Conservation (phyloP, 1,140 invertebrate genomes). For the Pygmarrhopalites habei region DNA sequence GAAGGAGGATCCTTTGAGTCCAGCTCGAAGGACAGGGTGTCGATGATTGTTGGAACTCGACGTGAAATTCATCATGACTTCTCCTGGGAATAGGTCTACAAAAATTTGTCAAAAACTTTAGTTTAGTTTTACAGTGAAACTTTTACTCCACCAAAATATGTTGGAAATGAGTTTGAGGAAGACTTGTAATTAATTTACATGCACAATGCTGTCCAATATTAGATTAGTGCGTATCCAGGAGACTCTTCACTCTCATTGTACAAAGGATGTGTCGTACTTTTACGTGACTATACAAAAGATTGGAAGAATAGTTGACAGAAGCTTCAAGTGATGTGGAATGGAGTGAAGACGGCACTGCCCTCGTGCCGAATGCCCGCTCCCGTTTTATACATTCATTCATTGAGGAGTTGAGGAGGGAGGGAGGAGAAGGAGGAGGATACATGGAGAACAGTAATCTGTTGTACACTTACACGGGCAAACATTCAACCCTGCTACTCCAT, state of each 20-base stretch:
- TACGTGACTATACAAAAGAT: neutral
- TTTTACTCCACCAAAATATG: neutral
- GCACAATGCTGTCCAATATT: neutral
- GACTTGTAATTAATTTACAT: neutral
- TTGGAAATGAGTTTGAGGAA: neutral
- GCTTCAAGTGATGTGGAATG: neutral
- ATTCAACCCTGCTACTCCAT: neutral
- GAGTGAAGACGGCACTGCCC: slow-evolving; percentile 4
- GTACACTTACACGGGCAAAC: neutral
- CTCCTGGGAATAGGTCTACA: neutral
- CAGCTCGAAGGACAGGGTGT: slow-evolving; percentile 5
- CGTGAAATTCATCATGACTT: slow-evolving; percentile 3
- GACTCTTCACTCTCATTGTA: neutral
- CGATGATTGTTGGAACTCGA: neutral
- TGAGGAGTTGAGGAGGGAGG: neutral
- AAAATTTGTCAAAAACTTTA: neutral
- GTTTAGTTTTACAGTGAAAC: neutral
- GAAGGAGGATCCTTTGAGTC: neutral
- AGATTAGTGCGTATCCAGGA: neutral
- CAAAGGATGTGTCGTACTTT: neutral
- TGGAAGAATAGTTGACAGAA: neutral
- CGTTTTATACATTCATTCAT: slow-evolving; percentile 1
- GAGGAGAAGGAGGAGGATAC: neutral
- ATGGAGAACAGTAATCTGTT: neutral
- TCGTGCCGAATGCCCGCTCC: neutral